Conservation (phyloP, 2,797 vertebrate genomes). For the Cottoperca gobio region DNA sequence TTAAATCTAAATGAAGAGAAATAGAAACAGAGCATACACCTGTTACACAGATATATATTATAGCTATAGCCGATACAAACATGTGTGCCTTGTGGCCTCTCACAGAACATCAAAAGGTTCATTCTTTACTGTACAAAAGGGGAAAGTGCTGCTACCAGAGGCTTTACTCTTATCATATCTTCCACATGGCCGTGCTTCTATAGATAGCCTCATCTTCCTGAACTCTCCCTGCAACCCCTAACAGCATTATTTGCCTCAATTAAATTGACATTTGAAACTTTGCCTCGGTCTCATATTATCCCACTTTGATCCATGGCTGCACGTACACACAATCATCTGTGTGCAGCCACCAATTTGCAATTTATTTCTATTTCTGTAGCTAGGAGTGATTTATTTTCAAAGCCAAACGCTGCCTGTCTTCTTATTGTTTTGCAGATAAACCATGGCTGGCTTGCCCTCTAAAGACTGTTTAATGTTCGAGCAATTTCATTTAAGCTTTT, state of each 20-base stretch:
- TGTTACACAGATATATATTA: slow-evolving; percentile 4
- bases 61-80: neutral
- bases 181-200: slow-evolving; percentile 50
- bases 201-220: slow-evolving; percentile 46
- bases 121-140: slow-evolving; percentile 16
- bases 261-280: slow-evolving; percentile 75
- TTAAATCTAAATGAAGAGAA: slow-evolving; percentile 5
- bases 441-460: slow-evolving; percentile 38
- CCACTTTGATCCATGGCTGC: slow-evolving; percentile 52
- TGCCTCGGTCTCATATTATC: slow-evolving; percentile 66
- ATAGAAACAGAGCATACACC: neutral
- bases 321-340: slow-evolving; percentile 59
- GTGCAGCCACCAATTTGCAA: slow-evolving; percentile 65
- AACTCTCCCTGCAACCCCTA: slow-evolving; percentile 42
- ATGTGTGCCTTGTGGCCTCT: neutral
- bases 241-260: slow-evolving; percentile 73
- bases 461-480: slow-evolving; percentile 44
- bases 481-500: slow-evolving; percentile 51
- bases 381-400: slow-evolving; percentile 63
- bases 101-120: slow-evolving; percentile 14
- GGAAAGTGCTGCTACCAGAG: slow-evolving; percentile 18
- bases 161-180: slow-evolving; percentile 38
- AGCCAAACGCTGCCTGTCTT: slow-evolving; percentile 50
- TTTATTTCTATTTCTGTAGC: slow-evolving; percentile 47
- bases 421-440: slow-evolving; percentile 61